Percentiles rank a stretch among this genome's conserved stretches.
These are phyloP conservation scores for Sebastes trivittatus DNA, from an alignment of 2,797 vertebrate genomes.

Conservation along the genomic window DNA sequence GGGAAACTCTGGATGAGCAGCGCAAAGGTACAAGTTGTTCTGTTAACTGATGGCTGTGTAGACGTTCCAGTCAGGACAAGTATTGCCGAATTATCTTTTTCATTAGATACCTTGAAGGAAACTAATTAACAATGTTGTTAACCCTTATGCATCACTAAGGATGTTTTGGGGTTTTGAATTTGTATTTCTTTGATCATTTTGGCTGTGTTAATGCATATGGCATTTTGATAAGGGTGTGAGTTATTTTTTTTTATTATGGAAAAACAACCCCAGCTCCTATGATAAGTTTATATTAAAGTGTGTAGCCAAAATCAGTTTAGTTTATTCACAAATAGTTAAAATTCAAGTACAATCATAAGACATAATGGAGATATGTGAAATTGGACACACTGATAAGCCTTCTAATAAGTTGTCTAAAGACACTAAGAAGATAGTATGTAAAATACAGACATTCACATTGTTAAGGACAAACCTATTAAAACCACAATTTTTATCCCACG, in stretches of 20 bases:
- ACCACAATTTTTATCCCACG: neutral
- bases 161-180: neutral
- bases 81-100: neutral
- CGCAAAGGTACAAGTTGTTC: slow-evolving; percentile 86
- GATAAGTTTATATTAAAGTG: neutral
- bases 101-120: neutral
- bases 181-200: neutral
- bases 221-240: too few relatives aligned
- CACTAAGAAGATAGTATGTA: neutral
- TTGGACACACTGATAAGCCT: neutral
- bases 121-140: slow-evolving; percentile 20
- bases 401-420: neutral
- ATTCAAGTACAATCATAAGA: too few relatives aligned
- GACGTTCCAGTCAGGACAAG: neutral
- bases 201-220: neutral
- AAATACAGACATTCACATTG: neutral
- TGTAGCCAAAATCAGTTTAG: neutral
- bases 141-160: neutral
- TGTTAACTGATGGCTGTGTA: slow-evolving; percentile 11
- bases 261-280: neutral
- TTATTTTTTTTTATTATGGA: neutral
- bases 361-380: neutral
- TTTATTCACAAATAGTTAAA: neutral
- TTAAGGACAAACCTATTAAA: neutral
- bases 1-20: slow-evolving; percentile 85